Base-by-base conservation (phyloP, 2,797 vertebrate species). In the Ispidina lecontei region DNA sequence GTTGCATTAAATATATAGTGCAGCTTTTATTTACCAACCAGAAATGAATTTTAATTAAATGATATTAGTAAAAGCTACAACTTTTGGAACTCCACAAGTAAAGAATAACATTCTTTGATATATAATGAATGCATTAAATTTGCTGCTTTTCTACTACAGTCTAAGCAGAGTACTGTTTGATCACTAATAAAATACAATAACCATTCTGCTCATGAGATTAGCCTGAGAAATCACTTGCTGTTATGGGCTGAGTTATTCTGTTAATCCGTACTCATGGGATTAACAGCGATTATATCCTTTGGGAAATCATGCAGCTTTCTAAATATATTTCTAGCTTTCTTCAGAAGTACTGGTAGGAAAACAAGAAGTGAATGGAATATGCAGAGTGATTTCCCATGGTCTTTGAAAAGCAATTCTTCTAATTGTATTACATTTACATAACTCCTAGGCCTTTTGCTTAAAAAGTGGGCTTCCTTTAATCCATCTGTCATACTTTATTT, bases 221-320 rank as follows among this genome's bases (percentile, higher is more conserved):
- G 51, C 33, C 77, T 72, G 44, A 77, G 46, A 90, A 87, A 91
- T 93, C 84, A 70, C 56, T 77, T 44, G 79, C 44, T 60, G 55
- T 76, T 86, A 41, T 43, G 63, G 90, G 73, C 69, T 5, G 6
- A 84, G 39, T 94, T 93, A 93, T 75, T 93, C 65, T 69, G 52
- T 55, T 84, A 93, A 95, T 80, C 89, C 37, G 41, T 78, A 76
- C 87, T 89, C 94, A 35, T 75, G 82, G 90, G 92, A 90, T 92
- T 89, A 92, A 63, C 85, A 63, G 83, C 2, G 1, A 78, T 78
- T 72, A 54, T 87, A 70, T 95, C 96, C 88, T 87, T 81, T 89
- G 96, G 96, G 97, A 98, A 97, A 96, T 97, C 96, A 97, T 51
- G 63, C 82, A 51, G 37, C 46, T 88, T 73, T 93, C 94, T 96